phyloP scores from a whole-genome alignment of 2,113 vertebrate species.

The Charina bottae region DNA sequence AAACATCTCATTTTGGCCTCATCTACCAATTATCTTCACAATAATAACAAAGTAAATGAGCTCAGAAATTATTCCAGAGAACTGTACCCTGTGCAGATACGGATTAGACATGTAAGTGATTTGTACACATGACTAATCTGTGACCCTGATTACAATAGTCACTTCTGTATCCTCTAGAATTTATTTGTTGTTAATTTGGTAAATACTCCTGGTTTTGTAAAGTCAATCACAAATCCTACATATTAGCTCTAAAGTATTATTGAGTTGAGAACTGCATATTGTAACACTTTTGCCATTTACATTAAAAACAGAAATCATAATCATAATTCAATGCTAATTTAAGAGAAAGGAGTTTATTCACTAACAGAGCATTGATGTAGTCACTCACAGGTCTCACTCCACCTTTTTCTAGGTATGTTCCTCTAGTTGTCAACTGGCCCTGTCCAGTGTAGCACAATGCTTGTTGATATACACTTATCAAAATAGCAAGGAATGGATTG shows the following conservation, averaged over 20 bases:
- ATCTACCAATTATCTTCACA: conserved; percentile 20
- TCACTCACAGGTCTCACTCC: background rate
- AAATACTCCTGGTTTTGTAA: background rate
- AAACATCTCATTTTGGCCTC: conserved; percentile 34
- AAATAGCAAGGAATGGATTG: background rate
- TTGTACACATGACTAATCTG: background rate
- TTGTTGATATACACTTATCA: background rate
- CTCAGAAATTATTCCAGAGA: conserved; percentile 3
- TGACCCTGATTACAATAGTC: background rate
- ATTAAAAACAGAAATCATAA: conserved; percentile 26
- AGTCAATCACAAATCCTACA: background rate
- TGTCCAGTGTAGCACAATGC: background rate
- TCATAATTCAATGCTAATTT: background rate
- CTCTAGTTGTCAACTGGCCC: background rate
- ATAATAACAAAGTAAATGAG: conserved; percentile 18
- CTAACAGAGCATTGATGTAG: background rate
- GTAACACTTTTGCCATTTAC: background rate
- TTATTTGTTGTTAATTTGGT: background rate
- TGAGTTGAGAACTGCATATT: background rate
- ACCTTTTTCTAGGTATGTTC: background rate
- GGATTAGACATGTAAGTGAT: rapidly evolving
- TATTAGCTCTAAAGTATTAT: background rate
- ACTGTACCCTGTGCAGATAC: background rate
- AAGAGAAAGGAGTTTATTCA: background rate
- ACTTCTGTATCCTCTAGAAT: background rate